phyloP scores from a whole-genome alignment of 2,888 invertebrate genomes.

The Melinopterus prodromus region DNA sequence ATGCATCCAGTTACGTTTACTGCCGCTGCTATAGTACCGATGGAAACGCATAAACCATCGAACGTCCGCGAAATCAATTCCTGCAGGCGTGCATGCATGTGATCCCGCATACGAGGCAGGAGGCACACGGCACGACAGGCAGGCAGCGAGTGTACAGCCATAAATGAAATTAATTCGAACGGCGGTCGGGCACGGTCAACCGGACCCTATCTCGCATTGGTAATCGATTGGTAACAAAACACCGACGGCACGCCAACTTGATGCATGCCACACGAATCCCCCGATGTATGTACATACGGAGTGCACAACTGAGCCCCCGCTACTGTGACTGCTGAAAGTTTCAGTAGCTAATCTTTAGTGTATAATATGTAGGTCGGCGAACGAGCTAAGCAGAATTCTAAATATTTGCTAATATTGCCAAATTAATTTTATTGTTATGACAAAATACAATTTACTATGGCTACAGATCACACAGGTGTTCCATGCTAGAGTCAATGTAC shows the following conservation, averaged over 20 bases:
- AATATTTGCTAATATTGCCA: no score
- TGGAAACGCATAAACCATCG: not conserved
- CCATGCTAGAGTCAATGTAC: no score
- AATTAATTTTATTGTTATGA: no score
- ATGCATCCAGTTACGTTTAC: not conserved
- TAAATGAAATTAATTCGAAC: conserved; percentile 24
- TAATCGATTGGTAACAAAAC: conserved; percentile 28
- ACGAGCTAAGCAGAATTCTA: no score
- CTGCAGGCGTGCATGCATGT: conserved; percentile 4
- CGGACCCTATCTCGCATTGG: conserved; percentile 21
- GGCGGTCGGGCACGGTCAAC: conserved; percentile 21
- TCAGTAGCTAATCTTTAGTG: no score
- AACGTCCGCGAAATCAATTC: not conserved
- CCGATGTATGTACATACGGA: not conserved
- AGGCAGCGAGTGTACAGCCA: conserved; percentile 10
- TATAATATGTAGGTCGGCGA: no score
- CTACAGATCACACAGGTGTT: no score
- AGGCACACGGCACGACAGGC: not conserved
- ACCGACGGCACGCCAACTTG: conserved; percentile 29
- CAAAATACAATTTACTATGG: no score
- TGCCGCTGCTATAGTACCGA: not conserved
- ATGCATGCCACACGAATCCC: conserved; percentile 25
- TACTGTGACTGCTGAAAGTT: no score
- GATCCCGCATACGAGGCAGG: conserved; percentile 13
- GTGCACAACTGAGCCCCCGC: no score